phyloP scores from a whole-genome alignment of 2,797 vertebrate genomes.

The Cynodonichthys magdalenae region DNA sequence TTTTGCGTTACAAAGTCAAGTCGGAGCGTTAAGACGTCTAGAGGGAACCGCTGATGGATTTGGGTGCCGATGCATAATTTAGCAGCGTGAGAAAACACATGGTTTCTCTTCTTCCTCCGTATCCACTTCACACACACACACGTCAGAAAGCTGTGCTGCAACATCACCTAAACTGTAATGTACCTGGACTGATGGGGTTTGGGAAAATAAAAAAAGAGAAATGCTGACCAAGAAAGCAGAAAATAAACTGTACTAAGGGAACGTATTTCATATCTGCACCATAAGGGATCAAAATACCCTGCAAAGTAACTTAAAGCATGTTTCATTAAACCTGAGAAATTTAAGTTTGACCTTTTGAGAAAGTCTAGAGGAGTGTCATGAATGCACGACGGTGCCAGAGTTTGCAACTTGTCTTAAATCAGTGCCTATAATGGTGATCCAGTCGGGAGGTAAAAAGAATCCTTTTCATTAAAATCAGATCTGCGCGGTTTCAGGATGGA shows the following conservation, averaged over 20 bases:
- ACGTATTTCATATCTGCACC: slow-evolving; percentile 47
- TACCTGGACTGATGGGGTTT: slow-evolving; percentile 30
- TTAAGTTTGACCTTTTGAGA: slow-evolving; percentile 20
- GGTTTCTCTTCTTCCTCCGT: slow-evolving; percentile 36
- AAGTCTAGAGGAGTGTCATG: too few species aligned
- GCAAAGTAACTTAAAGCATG: slow-evolving; percentile 68
- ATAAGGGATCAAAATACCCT: slow-evolving; percentile 40
- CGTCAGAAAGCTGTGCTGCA: slow-evolving; percentile 46
- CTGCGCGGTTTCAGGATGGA: slow-evolving; percentile 13
- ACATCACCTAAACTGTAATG: slow-evolving; percentile 48
- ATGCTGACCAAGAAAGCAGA: neutral
- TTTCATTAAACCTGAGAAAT: slow-evolving; percentile 47
- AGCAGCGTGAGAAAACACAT: slow-evolving; percentile 50
- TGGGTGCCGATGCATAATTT: slow-evolving; percentile 28
- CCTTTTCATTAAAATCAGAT: slow-evolving; percentile 3
- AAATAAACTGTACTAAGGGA: too few species aligned
- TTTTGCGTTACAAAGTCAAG: slow-evolving; percentile 96
- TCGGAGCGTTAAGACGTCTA: slow-evolving; percentile 86
- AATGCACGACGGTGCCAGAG: slow-evolving; percentile 13
- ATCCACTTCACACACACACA: slow-evolving; percentile 39
- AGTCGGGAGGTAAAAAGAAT: slow-evolving; percentile 10
- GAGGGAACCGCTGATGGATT: slow-evolving; percentile 15
- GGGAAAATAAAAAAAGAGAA: neutral
- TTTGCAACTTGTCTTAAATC: slow-evolving; percentile 26
- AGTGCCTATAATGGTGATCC: slow-evolving; percentile 28